Conservation (phyloP, 35 echinoderm and acorn worm genomes). For the Ophiothrix spiculata region DNA sequence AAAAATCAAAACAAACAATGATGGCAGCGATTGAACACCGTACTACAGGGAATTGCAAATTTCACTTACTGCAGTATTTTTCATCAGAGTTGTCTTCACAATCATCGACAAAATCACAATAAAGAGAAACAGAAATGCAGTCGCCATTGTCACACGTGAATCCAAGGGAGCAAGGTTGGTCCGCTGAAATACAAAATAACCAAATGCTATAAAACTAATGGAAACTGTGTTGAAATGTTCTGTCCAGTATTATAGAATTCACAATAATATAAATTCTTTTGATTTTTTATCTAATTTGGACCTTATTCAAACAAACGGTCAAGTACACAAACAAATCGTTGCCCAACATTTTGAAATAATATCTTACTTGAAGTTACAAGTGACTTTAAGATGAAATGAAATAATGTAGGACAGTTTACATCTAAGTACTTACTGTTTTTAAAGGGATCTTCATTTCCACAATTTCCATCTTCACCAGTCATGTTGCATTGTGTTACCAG, state of each 20-base stretch:
- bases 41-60: too few species aligned
- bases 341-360: too few species aligned
- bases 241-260: too few species aligned
- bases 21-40: too few species aligned
- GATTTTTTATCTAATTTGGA: too few species aligned
- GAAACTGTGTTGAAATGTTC: background rate
- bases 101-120: constrained; percentile 75
- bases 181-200: background rate
- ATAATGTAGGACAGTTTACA: background rate
- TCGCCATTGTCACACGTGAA: constrained; percentile 69
- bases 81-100: constrained; percentile 80
- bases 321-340: too few species aligned
- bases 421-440: background rate
- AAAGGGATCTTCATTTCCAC: background rate
- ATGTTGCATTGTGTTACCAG: background rate
- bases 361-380: too few species aligned
- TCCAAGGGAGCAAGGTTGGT: background rate
- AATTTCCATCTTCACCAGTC: background rate
- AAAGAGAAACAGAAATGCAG: constrained; percentile 62
- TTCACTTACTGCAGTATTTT: constrained; percentile 64
- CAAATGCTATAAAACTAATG: background rate
- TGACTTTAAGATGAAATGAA: too few species aligned
- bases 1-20: too few species aligned
- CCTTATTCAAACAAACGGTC: too few species aligned
- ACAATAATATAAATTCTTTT: too few species aligned